Evolutionary conservation across 2,113 vertebrate genomes (phyloP).

Genomic region (crab-eating macaque (Macaca fascicularis)): T2T-MFA8v1.1 NC_088386.1:76784001-76784500

Average conservation of each 20-base stretch:
- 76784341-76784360: background rate
- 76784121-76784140: constrained; percentile 17
- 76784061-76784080: background rate
- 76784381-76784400: background rate
- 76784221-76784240: background rate
- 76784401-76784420: background rate
- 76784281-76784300: background rate
- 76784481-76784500: background rate
- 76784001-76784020: background rate
- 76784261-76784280: background rate
- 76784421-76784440: background rate
- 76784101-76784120: constrained; percentile 54
- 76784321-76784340: background rate
- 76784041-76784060: background rate
- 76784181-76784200: background rate
- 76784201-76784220: background rate
- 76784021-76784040: background rate
- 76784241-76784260: background rate
- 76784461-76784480: background rate
- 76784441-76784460: background rate
- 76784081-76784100: background rate
- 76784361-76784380: background rate
- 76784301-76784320: accelerated
- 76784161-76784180: constrained; percentile 36
- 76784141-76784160: background rate